phyloP scores from a whole-genome alignment of 2,888 invertebrate genomes.

The Salticus scenicus region DNA sequence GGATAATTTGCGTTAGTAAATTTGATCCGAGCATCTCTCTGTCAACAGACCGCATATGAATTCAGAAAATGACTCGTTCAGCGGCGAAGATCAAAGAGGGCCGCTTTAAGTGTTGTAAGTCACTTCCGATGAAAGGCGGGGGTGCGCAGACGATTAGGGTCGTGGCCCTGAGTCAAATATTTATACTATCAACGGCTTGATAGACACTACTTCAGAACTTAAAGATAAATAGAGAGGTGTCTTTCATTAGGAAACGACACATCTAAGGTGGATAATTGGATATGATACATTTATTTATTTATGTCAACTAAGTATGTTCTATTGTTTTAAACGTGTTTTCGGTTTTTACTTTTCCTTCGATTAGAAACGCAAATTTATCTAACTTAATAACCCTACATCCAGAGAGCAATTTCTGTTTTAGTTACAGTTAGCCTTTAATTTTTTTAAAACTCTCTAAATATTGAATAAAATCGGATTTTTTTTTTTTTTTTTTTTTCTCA shows the following conservation, averaged over 20 bases:
- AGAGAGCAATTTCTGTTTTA: too few species aligned
- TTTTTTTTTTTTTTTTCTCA: too few species aligned
- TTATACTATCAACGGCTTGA: conserved; percentile 12
- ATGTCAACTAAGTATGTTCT: neutral
- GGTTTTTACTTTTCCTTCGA: too few species aligned
- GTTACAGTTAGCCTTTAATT: too few species aligned
- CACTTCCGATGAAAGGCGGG: conserved; percentile 16
- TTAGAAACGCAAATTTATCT: too few species aligned
- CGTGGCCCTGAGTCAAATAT: conserved; percentile 18
- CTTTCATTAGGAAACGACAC: conserved; percentile 2
- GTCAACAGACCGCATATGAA: conserved; percentile 60
- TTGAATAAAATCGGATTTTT: too few species aligned
- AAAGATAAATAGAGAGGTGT: conserved; percentile 7
- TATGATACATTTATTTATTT: conserved; percentile 6
- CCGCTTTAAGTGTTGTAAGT: conserved; percentile 40
- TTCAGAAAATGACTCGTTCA: conserved; percentile 42
- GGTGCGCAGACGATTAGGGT: neutral
- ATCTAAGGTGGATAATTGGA: neutral
- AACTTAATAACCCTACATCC: too few species aligned
- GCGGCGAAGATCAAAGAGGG: conserved; percentile 54
- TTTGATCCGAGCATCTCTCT: conserved; percentile 58
- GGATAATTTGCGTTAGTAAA: conserved; percentile 68
- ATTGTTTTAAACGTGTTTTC: too few species aligned
- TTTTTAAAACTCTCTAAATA: too few species aligned
- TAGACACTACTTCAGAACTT: conserved; percentile 9